Conservation (phyloP, 2,113 vertebrate genomes). For the Onychorhynchus coronatus region DNA sequence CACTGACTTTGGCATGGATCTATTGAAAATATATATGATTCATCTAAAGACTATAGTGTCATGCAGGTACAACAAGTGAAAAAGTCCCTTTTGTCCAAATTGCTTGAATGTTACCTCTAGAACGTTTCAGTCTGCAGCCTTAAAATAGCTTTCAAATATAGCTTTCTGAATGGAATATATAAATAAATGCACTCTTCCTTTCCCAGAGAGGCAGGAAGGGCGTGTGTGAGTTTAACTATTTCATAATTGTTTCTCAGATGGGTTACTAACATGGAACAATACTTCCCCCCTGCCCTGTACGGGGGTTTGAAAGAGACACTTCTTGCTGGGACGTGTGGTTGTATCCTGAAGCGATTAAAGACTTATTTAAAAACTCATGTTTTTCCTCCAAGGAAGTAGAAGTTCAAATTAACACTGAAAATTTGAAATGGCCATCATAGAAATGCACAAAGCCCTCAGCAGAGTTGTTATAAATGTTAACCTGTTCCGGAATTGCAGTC, state of each 20-base stretch:
- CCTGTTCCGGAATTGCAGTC: not conserved
- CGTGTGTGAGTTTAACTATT: constrained; percentile 37
- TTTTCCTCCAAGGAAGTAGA: not conserved
- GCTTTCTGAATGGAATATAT: constrained; percentile 36
- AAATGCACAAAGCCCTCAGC: not conserved
- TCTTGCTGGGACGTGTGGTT: not conserved
- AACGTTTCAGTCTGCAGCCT: not conserved
- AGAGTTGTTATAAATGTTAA: not conserved
- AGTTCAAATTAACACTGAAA: not conserved
- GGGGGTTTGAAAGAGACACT: not conserved
- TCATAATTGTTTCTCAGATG: constrained; percentile 7
- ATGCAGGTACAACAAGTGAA: not conserved
- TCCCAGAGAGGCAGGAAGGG: constrained; percentile 62
- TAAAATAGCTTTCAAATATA: constrained; percentile 54
- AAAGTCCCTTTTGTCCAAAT: not conserved
- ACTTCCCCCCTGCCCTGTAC: fast-evolving
- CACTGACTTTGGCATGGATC: not conserved
- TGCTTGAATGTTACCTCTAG: not conserved
- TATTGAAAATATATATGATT: not conserved
- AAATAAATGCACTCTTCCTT: constrained; percentile 58
- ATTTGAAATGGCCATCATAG: not conserved
- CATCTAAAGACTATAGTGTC: not conserved
- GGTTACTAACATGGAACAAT: not conserved
- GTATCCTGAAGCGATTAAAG: not conserved
- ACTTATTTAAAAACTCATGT: not conserved